Base-by-base conservation (phyloP, 2,797 vertebrate species). In the Merluccius polli region DNA sequence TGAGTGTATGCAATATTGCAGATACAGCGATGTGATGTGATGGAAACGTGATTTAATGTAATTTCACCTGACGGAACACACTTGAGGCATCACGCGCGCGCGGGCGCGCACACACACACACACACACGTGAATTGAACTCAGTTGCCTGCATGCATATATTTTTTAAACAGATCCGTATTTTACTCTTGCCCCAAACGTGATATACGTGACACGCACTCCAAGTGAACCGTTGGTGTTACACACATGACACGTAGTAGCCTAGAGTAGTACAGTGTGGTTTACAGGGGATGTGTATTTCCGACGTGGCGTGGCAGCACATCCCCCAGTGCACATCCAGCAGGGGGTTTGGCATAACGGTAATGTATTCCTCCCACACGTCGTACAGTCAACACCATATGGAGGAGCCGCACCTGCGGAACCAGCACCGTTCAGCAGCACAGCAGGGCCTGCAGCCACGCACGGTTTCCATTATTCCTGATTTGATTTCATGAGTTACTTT, bases 291-390 rank as follows among this genome's bases (percentile, higher is more conserved):
- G 76, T 81, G 74, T 76, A 73, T 73, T 72, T 71, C 52, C 77
- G 68, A 74, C 76, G 82, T 68, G 48, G 79, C 78, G 87, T 76
- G 82, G 77, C 86, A 81, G 81, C 83, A 85, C 81, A 80, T 73
- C 74, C 79, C 78, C 83, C 82, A 73, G 78, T 77, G 68, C 83
- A 76, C 78, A 80, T 81, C 83, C 89, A 92, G 90, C 81, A 82
- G 87, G 84, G 81, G 82, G 81, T 81, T 80, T 79, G 77, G 79
- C 75, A 79, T 87, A 83, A 88, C n/a, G 81, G 82, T 85, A 90
- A 91, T 90, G 87, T 86, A 89, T 88, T 91, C 74, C 80, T 89
- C 83, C 71, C 86, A 90, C 87, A 86, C 73, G 8, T 84, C 87
- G 89, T 91, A 85, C 90, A 84, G 75, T 85, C 81, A 82, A 88